These are phyloP conservation scores for Actinemys pallida DNA, from an alignment of 2,113 vertebrate genomes.

Conservation along the genomic window DNA sequence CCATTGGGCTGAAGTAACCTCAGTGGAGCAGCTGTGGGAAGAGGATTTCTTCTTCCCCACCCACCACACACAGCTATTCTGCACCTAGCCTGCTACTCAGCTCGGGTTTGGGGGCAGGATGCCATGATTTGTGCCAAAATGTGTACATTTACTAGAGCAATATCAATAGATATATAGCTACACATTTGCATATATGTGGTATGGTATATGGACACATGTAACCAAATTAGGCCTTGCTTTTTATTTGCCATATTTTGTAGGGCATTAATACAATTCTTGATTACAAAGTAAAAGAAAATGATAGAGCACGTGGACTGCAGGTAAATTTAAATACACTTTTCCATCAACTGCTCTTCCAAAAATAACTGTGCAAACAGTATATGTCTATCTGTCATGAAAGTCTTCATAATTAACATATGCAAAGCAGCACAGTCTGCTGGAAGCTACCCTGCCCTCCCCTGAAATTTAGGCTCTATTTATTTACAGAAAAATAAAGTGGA, in stretches of 20 bases:
- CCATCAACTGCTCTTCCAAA: conserved; percentile 77
- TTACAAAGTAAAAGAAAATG: conserved; percentile 57
- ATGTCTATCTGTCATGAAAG: conserved; percentile 75
- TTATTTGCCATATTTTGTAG: neutral
- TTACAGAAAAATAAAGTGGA: conserved; percentile 89
- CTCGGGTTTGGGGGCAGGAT: neutral
- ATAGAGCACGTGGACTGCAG: conserved; percentile 12
- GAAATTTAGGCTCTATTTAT: conserved; percentile 87
- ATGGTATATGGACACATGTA: neutral
- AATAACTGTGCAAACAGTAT: conserved; percentile 72
- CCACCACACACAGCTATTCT: neutral
- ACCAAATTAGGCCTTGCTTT: neutral
- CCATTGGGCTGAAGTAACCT: neutral
- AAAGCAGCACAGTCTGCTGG: conserved; percentile 86
- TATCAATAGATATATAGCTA: neutral
- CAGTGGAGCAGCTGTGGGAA: neutral
- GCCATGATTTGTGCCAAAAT: neutral
- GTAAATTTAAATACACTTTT: conserved; percentile 73
- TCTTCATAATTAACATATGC: conserved; percentile 85
- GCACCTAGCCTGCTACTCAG: neutral
- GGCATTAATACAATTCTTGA: conserved; percentile 22
- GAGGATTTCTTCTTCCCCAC: neutral
- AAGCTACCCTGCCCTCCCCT: conserved; percentile 81
- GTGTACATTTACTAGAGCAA: neutral
- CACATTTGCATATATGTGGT: neutral